Base-by-base conservation (phyloP, 2,888 invertebrate genomes). In the Serrognathus titanus region DNA sequence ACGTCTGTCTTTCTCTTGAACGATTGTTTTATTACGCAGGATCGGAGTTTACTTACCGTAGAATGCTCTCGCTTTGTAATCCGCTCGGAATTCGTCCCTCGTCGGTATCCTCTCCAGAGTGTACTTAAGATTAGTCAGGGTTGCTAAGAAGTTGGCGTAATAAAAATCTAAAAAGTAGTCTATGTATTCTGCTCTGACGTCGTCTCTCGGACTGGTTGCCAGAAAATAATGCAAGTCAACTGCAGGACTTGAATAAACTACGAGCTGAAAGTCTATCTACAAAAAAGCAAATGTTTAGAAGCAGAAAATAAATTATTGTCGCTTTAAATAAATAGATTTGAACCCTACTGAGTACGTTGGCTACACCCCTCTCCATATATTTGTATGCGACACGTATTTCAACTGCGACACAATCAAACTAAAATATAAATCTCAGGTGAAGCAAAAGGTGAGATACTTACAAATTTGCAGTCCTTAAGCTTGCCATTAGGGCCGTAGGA, bases 191-290 rank as follows among this genome's bases (percentile, higher is more conserved):
- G 62, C 58, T 56, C 69, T 66, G 24, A 74, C 71, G 53, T 72
- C 69, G 6, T 70, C 61, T 45, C 64, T 66, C 10, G 72, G 69
- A 62, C 79, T 80, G 1, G 78, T 79, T n/a, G 74, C 72, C 12
- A 79, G 65, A 59, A 81, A 80, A 60, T 80, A 80, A 49, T 71
- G 76, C 11, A 81, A 62, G 67, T 81, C 80, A 16, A 79, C 58
- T 1, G 75, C 79, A 7, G 80, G 80, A 40, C 79, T 75, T 5
- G 73, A 65, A 60, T 76, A 80, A 37, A 69, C 54, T 49, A 74
- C 71, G 59, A 79, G 55, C 72, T 81, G 81, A 56, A 79, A 81
- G 63, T 81, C 81, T 49, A 81, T 78, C 80, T 80, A 67, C 1
- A 78, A 76, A 71, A 64, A 13, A 40, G 8, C 20, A 39, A 43